Evolutionary conservation across 1,140 invertebrate genomes (phyloP).

Genomic region (Drosophila asahinai): DNA sequence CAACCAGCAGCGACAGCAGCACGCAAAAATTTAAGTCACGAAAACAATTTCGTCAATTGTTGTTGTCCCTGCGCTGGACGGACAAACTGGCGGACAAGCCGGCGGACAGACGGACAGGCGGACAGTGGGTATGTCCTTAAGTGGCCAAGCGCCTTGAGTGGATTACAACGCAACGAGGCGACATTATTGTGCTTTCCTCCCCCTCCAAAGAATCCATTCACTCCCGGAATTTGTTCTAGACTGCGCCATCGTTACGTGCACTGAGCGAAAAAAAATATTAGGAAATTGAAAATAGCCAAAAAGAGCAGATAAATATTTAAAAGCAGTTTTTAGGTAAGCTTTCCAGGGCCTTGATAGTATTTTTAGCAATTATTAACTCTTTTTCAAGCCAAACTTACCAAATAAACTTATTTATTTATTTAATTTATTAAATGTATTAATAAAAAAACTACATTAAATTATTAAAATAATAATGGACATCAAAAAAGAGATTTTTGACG

Average conservation of each 20-base stretch:
- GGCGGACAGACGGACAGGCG: background rate
- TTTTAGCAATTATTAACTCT: background rate
- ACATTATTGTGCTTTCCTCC: conserved; percentile 55
- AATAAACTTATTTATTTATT: too few species aligned
- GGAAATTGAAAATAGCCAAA: too few species aligned
- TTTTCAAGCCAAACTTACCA: too few species aligned
- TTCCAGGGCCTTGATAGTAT: too few species aligned
- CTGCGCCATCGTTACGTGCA: conserved; percentile 14
- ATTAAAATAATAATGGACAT: too few species aligned
- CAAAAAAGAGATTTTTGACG: too few species aligned
- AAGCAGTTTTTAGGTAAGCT: too few species aligned
- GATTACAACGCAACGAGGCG: conserved; percentile 72
- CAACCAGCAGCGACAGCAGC: conserved; percentile 54
- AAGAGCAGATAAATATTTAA: too few species aligned
- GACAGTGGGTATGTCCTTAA: conserved; percentile 35
- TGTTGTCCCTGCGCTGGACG: conserved; percentile 50
- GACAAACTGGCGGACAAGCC: conserved; percentile 27
- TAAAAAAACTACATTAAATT: too few species aligned
- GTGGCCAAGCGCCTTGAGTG: conserved; percentile 61
- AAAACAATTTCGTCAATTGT: conserved; percentile 85
- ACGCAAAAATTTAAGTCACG: conserved; percentile 85
- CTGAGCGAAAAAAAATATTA: background rate
- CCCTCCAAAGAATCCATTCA: conserved; percentile 7
- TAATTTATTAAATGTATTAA: too few species aligned
- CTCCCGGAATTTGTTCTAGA: conserved; percentile 4